These are phyloP conservation scores for Ciconia nigra DNA, from an alignment of 2,797 vertebrate species.

Conservation along the genomic window DNA sequence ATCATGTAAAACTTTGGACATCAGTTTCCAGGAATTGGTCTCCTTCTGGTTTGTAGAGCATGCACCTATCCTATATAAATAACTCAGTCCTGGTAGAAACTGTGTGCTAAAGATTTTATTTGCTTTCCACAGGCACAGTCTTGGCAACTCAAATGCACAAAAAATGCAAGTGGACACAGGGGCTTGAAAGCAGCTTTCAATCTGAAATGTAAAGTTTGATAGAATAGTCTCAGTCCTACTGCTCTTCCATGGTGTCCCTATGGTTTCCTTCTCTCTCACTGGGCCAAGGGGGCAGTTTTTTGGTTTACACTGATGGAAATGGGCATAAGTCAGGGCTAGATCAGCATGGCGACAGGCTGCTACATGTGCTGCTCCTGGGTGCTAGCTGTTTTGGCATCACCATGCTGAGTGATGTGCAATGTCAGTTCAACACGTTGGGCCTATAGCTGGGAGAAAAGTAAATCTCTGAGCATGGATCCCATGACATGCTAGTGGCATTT, in stretches of 20 bases:
- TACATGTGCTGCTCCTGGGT: background rate
- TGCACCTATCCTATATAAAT: background rate
- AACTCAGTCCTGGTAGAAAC: background rate
- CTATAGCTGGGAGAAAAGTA: background rate
- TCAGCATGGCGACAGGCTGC: background rate
- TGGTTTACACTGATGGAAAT: background rate
- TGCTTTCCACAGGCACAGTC: background rate
- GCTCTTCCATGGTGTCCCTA: accelerated
- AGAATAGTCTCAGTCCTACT: background rate
- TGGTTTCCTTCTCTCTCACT: background rate
- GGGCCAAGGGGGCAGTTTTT: background rate
- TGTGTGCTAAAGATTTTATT: background rate
- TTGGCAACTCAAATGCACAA: background rate
- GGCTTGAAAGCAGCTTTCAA: background rate
- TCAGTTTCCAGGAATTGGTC: background rate
- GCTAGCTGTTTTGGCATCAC: background rate
- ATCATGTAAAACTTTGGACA: background rate
- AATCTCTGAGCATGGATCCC: background rate
- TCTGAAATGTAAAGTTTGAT: background rate
- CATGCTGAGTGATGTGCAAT: background rate
- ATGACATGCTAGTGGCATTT: background rate
- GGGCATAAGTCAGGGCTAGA: background rate
- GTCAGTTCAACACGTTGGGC: background rate
- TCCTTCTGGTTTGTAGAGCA: background rate
- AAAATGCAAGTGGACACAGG: background rate